These are phyloP conservation scores for Dryobotodes eremita DNA, from an alignment of 2,888 invertebrate species.

Conservation along the genomic window DNA sequence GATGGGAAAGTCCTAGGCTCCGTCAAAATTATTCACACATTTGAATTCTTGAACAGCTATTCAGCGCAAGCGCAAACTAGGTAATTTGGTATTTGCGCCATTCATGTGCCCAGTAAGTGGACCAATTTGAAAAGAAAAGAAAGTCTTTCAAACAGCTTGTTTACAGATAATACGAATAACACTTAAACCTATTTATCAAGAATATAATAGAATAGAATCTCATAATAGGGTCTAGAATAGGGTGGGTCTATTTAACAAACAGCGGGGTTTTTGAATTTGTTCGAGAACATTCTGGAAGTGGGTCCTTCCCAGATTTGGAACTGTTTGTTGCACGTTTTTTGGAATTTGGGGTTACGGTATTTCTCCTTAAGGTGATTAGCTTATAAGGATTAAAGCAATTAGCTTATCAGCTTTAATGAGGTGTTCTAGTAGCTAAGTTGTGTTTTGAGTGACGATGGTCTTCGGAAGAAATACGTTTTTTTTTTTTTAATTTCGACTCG, in stretches of 20 bases:
- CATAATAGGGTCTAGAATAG: no score
- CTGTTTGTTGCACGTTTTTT: background rate
- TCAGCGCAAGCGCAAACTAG: slow-evolving; percentile 21
- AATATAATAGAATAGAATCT: no score
- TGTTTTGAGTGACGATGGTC: background rate
- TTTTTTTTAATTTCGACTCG: background rate
- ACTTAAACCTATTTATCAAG: slow-evolving; percentile 75
- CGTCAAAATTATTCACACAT: slow-evolving; percentile 21
- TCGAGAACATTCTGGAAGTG: background rate
- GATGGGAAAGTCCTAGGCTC: slow-evolving; percentile 9
- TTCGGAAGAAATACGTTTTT: background rate
- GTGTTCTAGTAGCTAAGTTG: background rate
- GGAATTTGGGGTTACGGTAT: background rate
- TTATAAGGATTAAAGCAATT: slow-evolving; percentile 17
- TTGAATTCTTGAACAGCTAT: slow-evolving; percentile 12
- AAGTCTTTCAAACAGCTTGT: slow-evolving; percentile 52
- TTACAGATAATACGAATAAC: slow-evolving; percentile 53
- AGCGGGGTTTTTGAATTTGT: no score
- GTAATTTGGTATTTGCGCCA: slow-evolving; percentile 39
- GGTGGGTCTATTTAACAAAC: no score
- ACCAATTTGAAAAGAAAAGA: slow-evolving; percentile 62
- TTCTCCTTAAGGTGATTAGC: slow-evolving; percentile 1
- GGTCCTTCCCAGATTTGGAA: background rate
- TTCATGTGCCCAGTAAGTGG: slow-evolving; percentile 36
- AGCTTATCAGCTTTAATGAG: slow-evolving; percentile 1